Base-by-base conservation (phyloP, 2,113 vertebrate genomes). In the Pleuronectes platessa region DNA sequence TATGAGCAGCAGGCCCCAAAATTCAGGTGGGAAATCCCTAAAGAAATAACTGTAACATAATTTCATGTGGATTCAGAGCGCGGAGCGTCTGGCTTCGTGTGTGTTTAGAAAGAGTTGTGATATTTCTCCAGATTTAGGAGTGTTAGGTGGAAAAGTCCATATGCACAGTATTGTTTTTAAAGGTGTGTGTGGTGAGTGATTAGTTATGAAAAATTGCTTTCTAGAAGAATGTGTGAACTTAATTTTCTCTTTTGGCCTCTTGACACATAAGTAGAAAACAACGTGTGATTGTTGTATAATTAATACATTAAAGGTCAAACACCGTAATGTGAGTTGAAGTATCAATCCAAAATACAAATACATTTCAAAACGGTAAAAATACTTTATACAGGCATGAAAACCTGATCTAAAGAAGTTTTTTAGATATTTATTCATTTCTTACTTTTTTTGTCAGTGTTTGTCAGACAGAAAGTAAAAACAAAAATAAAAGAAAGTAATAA, bases 1-100 rank as follows among this genome's bases (percentile, higher is more conserved):
- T 85, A 85, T 67, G 70, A 85, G 75, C 81, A 79, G 74, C 74
- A 73, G 82, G 64, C 51, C 61, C 20, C 68, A 2, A 68, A 68
- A 78, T 73, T 78, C 77, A 83, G 74, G 70, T 74, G 63, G 79
- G 69, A 77, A 74, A 77, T 73, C 61, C 61, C 61, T 21, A 53
- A 75, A 42, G 62, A 58, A 83, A 84, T 71, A 75, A 69, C 42
- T 45, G 68, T 51, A 66, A 69, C 59, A 61, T 83, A 55, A 78
- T 77, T 67, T 75, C 67, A 60, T 71, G 21, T 2, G 37, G 54
- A 76, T 75, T 23, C 47, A 66, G n/a, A 51, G 58, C 70, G 40
- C 64, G 20, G 58, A 17, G 49, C 2, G 49, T 66, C 56, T 24
- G 51, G 42, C 59, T 69, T 18, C 11, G n/a, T 67, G 35, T 49